These are phyloP conservation scores for Apteryx mantelli DNA, from an alignment of 2,113 vertebrate species.

Conservation along the genomic window DNA sequence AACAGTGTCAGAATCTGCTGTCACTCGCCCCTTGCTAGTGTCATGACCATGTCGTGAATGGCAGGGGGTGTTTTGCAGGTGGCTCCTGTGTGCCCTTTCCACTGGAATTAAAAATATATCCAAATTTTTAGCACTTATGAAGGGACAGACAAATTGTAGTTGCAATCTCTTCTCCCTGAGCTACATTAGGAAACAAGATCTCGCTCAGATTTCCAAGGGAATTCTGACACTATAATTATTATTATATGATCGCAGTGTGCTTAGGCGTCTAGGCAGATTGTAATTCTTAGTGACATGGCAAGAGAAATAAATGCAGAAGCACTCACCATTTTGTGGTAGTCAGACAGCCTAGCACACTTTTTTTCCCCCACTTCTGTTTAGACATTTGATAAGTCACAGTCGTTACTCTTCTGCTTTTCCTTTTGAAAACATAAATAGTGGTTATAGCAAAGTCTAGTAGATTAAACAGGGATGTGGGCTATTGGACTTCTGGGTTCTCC, in stretches of 20 bases:
- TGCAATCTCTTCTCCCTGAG: slow-evolving; percentile 4
- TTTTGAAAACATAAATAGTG: slow-evolving; percentile 1
- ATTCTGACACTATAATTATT: slow-evolving; percentile 57
- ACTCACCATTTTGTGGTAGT: neutral
- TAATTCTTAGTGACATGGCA: slow-evolving; percentile 45
- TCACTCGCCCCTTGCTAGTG: neutral
- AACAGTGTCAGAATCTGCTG: rapidly evolving
- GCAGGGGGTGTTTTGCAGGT: neutral
- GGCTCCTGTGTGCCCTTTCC: slow-evolving; percentile 10
- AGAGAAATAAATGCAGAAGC: slow-evolving; percentile 1
- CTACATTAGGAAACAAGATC: slow-evolving; percentile 36
- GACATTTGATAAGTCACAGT: neutral
- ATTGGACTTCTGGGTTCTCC: neutral
- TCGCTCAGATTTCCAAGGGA: slow-evolving; percentile 22
- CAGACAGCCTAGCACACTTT: neutral
- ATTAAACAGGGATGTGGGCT: slow-evolving; percentile 24
- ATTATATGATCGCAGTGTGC: slow-evolving; percentile 18
- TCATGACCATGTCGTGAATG: neutral
- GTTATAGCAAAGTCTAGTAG: neutral
- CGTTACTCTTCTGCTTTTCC: slow-evolving; percentile 3
- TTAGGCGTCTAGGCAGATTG: slow-evolving; percentile 34
- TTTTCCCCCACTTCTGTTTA: neutral
- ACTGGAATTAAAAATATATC: neutral
- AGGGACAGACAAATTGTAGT: slow-evolving; percentile 23
- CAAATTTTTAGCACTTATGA: neutral